Evolutionary conservation across 2,888 invertebrate genomes (phyloP), one percentile per base, ranked within the genome.

Genomic region (Latheticus oryzae): DNA sequence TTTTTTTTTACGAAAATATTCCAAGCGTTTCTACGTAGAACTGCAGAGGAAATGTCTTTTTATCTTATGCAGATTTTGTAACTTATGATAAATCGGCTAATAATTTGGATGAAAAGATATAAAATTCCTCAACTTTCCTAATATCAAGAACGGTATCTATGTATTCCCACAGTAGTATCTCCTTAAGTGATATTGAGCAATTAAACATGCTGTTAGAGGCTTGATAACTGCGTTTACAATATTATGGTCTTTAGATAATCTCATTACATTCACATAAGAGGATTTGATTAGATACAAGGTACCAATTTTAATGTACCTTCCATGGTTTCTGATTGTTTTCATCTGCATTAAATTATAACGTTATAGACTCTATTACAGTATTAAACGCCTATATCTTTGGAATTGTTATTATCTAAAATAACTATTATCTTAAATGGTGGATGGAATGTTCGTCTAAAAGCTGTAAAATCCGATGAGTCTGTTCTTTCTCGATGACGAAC

Each of bases 141-240:
- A n/a, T n/a, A n/a, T n/a, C n/a, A n/a, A n/a, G n/a, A n/a, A n/a
- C n/a, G n/a, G n/a, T n/a, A n/a, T n/a, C n/a, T n/a, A n/a, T n/a
- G n/a, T n/a, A n/a, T n/a, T n/a, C n/a, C n/a, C n/a, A n/a, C n/a
- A n/a, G n/a, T n/a, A n/a, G n/a, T n/a, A n/a, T n/a, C n/a, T n/a
- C n/a, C n/a, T n/a, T n/a, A n/a, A n/a, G n/a, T n/a, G n/a, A n/a
- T n/a, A 32, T 21, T 5, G 33, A 33, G 11, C 40, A 40, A 40
- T 40, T 38, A 38, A 38, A 38, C 8, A 19, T 38, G 38, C 17
- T 23, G 21, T 26, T 42, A 17, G 42, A 42, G 28, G 42, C 24
- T 42, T 16, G 15, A 42, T 42, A 42, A 42, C 26, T 37, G 35
- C 35, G 9, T 5, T 19, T 8, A 19, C 19, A 16, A 12, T 19